Evolutionary conservation across 1,140 invertebrate species (phyloP), one percentile per base, ranked within the genome.

Genomic region (Zaprionus lachaisei): DNA sequence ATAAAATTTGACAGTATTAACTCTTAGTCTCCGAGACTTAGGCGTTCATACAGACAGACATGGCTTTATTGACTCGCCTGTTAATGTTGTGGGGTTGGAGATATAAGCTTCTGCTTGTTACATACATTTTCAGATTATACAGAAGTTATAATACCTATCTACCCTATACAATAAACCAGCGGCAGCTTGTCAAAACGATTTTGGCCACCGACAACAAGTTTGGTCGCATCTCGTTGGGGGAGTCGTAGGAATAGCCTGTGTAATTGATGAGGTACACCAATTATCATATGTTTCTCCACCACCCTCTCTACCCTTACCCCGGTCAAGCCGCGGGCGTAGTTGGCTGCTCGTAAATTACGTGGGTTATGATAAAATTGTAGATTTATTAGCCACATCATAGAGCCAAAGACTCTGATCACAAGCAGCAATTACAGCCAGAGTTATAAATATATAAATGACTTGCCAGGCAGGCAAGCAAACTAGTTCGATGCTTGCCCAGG

Each of bases 331-430:
- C 56, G 22, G 22, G 74, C 74, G 22, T 37, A 49, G 28, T 71
- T 76, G 15, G 55, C 61, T 71, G 73, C 68, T 72, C 74, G 37
- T 77, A 66, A 77, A 72, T 72, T 73, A 68, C 38, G 20, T 47
- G 41, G n/a, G n/a, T 17, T 47, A 55, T 57, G 84, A 89, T 87
- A 83, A 89, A 89, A 73, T 65, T 64, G 34, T 87, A 72, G 79
- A 87, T 90, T 90, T 90, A 90, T 90, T 47, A 20, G 41, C n/a
- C 41, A 47, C 41, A 47, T 47, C 41, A 47, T 81, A 37, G 26
- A 73, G 69, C 65, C 68, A 56, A 31, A 63, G 49, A 47, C 41
- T 17, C 41, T n/a, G 37, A 38, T 15, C 41, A 17, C 41, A 47
- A 9, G 7, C 41, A 79, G 64, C 66, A 76, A 84, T 81, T 89